Evolutionary conservation across 1,140 invertebrate species (phyloP).

Genomic region (Achatina immaculata): DNA sequence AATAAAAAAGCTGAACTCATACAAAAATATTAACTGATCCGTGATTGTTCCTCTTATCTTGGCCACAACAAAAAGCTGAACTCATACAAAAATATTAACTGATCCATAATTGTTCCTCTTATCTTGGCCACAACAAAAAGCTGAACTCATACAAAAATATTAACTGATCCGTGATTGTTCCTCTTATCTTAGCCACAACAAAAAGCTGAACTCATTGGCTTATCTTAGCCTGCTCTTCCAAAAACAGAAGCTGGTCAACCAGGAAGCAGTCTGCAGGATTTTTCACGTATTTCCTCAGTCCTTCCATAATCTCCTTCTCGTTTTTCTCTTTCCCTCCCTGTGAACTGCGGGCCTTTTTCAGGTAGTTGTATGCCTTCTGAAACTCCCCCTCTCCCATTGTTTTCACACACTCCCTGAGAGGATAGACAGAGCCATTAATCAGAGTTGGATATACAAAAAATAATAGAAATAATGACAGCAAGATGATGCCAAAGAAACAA

Average conservation of each 20-base stretch:
- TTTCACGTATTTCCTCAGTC: constrained; percentile 61
- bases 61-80: too few relatives aligned
- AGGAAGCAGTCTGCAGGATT: constrained; percentile 69
- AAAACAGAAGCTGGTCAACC: constrained; percentile 70
- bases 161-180: too few relatives aligned
- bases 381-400: constrained; percentile 63
- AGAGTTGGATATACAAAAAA: neutral
- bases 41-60: too few relatives aligned
- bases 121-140: too few relatives aligned
- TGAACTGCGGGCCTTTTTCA: constrained; percentile 59
- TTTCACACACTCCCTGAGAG: constrained; percentile 64
- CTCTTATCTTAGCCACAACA: too few relatives aligned
- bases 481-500: neutral
- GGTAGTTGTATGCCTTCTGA: constrained; percentile 66
- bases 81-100: too few relatives aligned
- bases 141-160: too few relatives aligned
- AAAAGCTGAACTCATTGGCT: too few relatives aligned
- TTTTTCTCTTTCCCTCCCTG: constrained; percentile 40
- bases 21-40: too few relatives aligned
- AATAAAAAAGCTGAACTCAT: too few relatives aligned
- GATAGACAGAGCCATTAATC: neutral
- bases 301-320: constrained; percentile 62
- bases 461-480: neutral
- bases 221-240: constrained; percentile 64
- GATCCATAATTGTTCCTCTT: too few relatives aligned